phyloP scores from a whole-genome alignment of 2,888 invertebrate species.

The Gastracanthus pulcherrimus region DNA sequence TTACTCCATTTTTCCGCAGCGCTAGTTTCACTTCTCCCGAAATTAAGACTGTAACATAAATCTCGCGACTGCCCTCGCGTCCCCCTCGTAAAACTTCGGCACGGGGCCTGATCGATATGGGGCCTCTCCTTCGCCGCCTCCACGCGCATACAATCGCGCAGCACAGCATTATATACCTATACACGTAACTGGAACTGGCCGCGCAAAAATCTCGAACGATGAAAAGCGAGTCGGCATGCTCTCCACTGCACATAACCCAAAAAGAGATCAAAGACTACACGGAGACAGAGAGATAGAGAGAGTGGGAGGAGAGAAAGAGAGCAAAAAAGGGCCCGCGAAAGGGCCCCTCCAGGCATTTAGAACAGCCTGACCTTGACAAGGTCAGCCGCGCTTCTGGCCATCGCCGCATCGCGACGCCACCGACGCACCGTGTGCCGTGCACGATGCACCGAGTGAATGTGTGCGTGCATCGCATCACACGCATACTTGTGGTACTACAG shows the following conservation, averaged over 20 bases:
- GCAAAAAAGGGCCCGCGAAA: constrained; percentile 31
- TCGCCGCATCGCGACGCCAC: constrained; percentile 71
- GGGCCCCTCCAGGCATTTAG: constrained; percentile 62
- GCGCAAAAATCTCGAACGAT: neutral
- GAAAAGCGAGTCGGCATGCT: neutral
- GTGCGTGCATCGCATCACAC: neutral
- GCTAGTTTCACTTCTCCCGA: neutral
- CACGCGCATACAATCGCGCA: too few species aligned
- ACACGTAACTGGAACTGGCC: neutral
- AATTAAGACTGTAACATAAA: constrained; percentile 1
- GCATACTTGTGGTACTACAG: neutral
- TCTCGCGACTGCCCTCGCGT: neutral
- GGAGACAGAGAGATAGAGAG: neutral
- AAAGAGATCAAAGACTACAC: too few species aligned
- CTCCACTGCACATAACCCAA: too few species aligned
- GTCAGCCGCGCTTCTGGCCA: constrained; percentile 73
- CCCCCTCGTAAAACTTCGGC: neutral
- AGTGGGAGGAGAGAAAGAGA: neutral
- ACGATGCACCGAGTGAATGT: neutral
- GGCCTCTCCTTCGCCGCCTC: too few species aligned
- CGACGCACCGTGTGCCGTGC: constrained; percentile 17
- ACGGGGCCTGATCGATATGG: too few species aligned
- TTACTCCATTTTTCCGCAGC: neutral
- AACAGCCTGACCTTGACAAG: constrained; percentile 75
- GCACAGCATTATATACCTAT: too few species aligned